Evolutionary conservation across 1,140 invertebrate species (phyloP), one percentile per base, ranked within the genome.

Genomic region (Drosophila parvula): DNA sequence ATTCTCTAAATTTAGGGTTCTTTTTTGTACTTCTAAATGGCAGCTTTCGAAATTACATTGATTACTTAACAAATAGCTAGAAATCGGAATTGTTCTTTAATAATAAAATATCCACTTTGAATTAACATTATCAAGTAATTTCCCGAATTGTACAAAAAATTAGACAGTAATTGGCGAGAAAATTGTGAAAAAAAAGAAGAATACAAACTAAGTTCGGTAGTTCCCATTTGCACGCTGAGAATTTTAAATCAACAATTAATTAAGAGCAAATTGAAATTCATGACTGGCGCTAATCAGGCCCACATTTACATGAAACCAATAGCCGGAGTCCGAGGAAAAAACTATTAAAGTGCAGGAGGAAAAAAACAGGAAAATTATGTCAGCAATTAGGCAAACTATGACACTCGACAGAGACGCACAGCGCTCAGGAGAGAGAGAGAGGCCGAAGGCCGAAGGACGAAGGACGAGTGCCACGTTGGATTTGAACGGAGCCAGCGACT

Each of bases 251-350:
- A 89, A 83, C 83, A 88, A 89, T 89, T 88, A 83, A 88, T 88
- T 88, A 89, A 70, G 47, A 61, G 22, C 64, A 89, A 88, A 89
- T 88, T 88, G 79, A 88, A 88, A 88, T 89, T 89, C 83, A 88
- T 78, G 84, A 71, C 71, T 78, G 45, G 38, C 62, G 79, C 83
- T 88, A 88, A 88, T 89, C 83, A 88, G 80, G 53, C 74, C 58
- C 64, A 63, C 83, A 88, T 88, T 89, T 83, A 83, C 83, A 89
- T 64, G 83, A 65, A 88, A 70, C 77, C 84, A 83, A 88, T 89
- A 74, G 53, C 62, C 44, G 11, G 38, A n/a, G 32, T 38, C 61
- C 27, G 47, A 22, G 27, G 18, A 12, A 41, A 81, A 84, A 89
- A 89, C 85, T 90, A 81, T 81, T 84, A 81, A 74, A 83, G 84